Percentiles rank a stretch among this genome's conserved stretches.
Conservation (phyloP, 2,113 vertebrate genomes). For the Trogon melanurus region DNA sequence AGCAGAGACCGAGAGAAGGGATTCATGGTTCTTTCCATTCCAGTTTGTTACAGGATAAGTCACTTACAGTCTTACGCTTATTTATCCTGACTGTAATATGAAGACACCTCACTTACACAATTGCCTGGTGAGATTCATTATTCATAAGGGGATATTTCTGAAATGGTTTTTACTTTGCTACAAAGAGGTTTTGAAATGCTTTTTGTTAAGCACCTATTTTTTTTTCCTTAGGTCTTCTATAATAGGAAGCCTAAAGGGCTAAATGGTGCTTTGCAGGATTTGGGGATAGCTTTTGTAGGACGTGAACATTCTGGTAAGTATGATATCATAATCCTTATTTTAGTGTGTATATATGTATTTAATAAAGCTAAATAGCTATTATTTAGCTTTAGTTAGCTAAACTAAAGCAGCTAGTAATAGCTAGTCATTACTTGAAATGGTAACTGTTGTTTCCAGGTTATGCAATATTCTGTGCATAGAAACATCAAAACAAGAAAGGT, state of each 20-base stretch:
- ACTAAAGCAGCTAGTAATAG: not conserved
- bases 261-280: conserved; percentile 90
- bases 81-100: not conserved
- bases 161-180: not conserved
- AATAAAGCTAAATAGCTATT: not conserved
- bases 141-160: not conserved
- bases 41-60: not conserved
- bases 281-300: conserved; percentile 91
- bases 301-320: conserved; percentile 91
- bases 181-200: not conserved
- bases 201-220: not conserved
- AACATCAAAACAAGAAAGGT: not conserved
- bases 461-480: not conserved
- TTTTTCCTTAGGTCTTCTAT: conserved; percentile 85
- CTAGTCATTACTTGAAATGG: not conserved
- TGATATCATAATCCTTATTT: not conserved
- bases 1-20: not conserved
- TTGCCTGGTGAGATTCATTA: not conserved
- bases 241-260: conserved; percentile 91
- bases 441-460: not conserved
- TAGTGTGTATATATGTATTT: not conserved
- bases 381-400: not conserved
- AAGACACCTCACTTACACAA: not conserved
- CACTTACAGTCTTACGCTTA: not conserved
- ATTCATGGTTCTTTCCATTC: not conserved